Base-by-base conservation (phyloP, 92 coral and sea anemone genomes). In the Phenganax marumi region DNA sequence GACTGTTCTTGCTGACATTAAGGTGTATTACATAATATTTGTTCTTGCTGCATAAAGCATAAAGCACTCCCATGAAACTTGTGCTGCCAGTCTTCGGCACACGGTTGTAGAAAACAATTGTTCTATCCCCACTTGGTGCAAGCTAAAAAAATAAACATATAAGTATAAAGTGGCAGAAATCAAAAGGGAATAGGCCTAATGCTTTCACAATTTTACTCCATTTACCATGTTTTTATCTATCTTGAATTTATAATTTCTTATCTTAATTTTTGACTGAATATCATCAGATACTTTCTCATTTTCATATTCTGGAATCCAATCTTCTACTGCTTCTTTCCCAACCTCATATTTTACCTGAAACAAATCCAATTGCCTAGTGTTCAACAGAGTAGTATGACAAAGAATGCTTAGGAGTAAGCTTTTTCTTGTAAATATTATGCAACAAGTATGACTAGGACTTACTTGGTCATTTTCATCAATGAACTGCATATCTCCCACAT, bases 31-130 rank as follows among this genome's bases (percentile, higher is more conserved):
- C 89, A 84, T 94, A 88, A 64, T 86, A 94, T 66, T 87, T 83
- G 79, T 92, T 94, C 56, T 50, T 75, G 51, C 58, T 83, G 79
- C 94, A 92, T 47, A 92, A 85, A 66, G 87, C 93, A 52, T 94
- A 94, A 50, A 94, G 84, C 13, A 92, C 90, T n/a, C 98, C 98
- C 98, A 94, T 89, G 54, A 94, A 94, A 68, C 91, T 92, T 43
- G 98, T 94, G 75, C 98, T 94, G 57, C 96, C 98, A 51, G 98
- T 94, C 84, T 94, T 94, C 64, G 98, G 98, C 11, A 94, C 98
- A 77, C 98, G 90, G 83, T 94, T 94, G 91, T 94, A 94, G 66
- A 94, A 86, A 23, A 94, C 82, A 24, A 94, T 84, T 46, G 91
- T 83, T 50, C 83, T 60, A 46, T 92, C 88, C 39, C 81, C 92